Evolutionary conservation across 2,113 vertebrate species (phyloP), one percentile per base, ranked within the genome.

Genomic region (Pomatostomus ruficeps): DNA sequence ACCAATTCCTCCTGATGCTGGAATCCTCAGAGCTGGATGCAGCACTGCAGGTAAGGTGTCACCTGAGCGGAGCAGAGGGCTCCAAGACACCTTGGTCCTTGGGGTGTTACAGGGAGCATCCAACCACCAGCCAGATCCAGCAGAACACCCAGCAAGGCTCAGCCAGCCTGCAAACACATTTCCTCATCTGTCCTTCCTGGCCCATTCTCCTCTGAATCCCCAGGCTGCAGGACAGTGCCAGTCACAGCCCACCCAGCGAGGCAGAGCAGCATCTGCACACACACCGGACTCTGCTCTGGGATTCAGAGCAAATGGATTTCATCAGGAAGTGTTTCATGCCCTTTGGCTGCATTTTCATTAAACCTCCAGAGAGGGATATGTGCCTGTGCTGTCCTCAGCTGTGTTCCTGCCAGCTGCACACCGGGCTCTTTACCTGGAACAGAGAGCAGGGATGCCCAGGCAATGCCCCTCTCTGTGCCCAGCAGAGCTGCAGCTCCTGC

Each of bases 91-190:
- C 22, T 23, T 11, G 12, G 43, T 15, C 52, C 38, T 33, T 2
- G 6, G 63, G 31, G 17, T 48, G 48, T 45, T 33, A 14, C 3
- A 45, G 13, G 1, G 23, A 71, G 42, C 13, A 8, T 45, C 29
- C 21, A 23, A 22, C 10, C 10, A 28, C 2, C 36, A 33, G 42
- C 40, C 2, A n/a, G 8, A 71, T 51, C 22, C 22, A 66, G 36
- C 35, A 40, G 55, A 73, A 87, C 14, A 18, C 0, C 25, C 0
- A 45, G 55, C 40, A 78, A 70, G 62, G 46, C 21, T 55, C 58
- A 74, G 40, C 0, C 3, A 54, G 14, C 21, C 15, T 36, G 74
- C 33, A 40, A 81, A 40, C 3, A 0, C 22, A n/a, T 6, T 2
- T 22, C n/a, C 54, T 58, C 3, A 0, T 24, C n/a, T 6, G 3